Conservation (phyloP, 2,888 invertebrate genomes). For the Cheilosia scutellata region DNA sequence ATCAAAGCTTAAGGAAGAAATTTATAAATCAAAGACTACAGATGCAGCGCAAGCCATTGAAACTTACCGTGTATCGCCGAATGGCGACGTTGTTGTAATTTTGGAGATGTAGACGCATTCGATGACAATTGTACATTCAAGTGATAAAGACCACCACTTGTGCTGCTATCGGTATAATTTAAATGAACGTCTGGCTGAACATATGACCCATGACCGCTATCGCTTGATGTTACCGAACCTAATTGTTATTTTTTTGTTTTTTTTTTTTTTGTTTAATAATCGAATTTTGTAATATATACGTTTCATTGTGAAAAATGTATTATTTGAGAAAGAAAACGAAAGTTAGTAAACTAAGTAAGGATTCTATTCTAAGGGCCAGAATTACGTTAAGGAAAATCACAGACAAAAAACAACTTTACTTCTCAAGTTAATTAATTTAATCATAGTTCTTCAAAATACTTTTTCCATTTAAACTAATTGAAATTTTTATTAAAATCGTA, state of each 20-base stretch:
- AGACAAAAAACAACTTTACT: too few species aligned
- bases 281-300: slow-evolving; percentile 2
- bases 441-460: too few species aligned
- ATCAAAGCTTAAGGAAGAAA: slow-evolving; percentile 1
- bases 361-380: not conserved
- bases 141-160: slow-evolving; percentile 78
- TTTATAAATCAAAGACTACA: slow-evolving; percentile 67
- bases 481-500: too few species aligned
- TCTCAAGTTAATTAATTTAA: too few species aligned
- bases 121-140: slow-evolving; percentile 78
- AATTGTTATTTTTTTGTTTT: slow-evolving; percentile 72
- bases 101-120: slow-evolving; percentile 84
- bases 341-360: slow-evolving; percentile 8
- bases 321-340: not conserved
- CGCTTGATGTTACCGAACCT: slow-evolving; percentile 96
- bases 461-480: too few species aligned
- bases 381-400: too few species aligned
- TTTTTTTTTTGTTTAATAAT: slow-evolving; percentile 31
- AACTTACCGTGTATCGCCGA: slow-evolving; percentile 85
- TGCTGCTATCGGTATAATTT: slow-evolving; percentile 78
- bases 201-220: slow-evolving; percentile 94
- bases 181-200: slow-evolving; percentile 84
- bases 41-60: slow-evolving; percentile 20
- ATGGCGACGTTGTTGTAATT: slow-evolving; percentile 84
- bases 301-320: slow-evolving; percentile 1